These are phyloP conservation scores for Rotaria sp. DNA, from an alignment of 2,888 invertebrate species.

Conservation along the genomic window DNA sequence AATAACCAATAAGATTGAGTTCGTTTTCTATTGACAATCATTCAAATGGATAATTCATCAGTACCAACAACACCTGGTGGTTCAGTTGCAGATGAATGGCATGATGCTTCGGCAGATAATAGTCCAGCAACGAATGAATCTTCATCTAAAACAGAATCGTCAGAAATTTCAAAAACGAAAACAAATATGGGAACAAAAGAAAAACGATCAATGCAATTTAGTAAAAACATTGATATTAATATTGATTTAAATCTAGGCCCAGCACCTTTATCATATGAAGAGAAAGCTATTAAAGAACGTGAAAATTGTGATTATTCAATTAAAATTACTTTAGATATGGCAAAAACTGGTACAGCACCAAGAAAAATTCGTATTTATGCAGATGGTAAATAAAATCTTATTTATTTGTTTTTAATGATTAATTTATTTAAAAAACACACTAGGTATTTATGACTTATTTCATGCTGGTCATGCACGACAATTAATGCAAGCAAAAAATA, in stretches of 20 bases:
- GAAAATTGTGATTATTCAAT: conserved; percentile 72
- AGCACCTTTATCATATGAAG: conserved; percentile 80
- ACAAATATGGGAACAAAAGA: not conserved
- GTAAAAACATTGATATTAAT: not conserved
- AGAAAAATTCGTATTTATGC: conserved; percentile 88
- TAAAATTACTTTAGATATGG: conserved; percentile 76
- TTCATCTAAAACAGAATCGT: not conserved
- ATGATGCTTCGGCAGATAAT: not conserved
- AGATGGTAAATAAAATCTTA: conserved; percentile 64
- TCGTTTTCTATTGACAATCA: not conserved
- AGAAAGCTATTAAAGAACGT: conserved; percentile 69
- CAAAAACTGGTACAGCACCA: conserved; percentile 68
- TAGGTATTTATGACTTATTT: conserved; percentile 83
- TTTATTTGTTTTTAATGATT: not conserved
- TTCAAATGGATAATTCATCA: not conserved
- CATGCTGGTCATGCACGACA: conserved; percentile 95
- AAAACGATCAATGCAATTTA: conserved; percentile 9
- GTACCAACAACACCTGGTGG: not conserved
- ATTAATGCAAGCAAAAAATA: conserved; percentile 88
- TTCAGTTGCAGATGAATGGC: not conserved
- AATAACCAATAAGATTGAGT: not conserved
- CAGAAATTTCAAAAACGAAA: not conserved
- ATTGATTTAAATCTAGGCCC: conserved; percentile 54
- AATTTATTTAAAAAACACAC: not conserved
- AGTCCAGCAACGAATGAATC: not conserved